phyloP scores from a whole-genome alignment of 2,113 vertebrate genomes.

The Ammodytes dubius region DNA sequence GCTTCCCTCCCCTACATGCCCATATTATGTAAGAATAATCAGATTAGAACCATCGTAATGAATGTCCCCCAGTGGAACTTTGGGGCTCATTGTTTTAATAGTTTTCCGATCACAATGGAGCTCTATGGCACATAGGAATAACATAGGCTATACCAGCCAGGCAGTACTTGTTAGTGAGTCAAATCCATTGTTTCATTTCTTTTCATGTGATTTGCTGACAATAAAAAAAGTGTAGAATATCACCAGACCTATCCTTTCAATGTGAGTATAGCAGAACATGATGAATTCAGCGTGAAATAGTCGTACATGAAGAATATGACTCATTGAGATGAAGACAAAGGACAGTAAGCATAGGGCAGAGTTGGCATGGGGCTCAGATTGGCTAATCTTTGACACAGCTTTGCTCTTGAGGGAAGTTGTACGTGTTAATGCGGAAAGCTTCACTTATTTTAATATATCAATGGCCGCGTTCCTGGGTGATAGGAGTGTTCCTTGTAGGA shows the following conservation, averaged over 20 bases:
- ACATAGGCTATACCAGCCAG: no score
- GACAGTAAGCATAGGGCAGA: conserved; percentile 61
- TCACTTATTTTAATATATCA: conserved; percentile 34
- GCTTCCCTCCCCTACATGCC: not conserved
- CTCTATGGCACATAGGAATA: no score
- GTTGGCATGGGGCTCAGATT: conserved; percentile 74
- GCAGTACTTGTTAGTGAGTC: not conserved
- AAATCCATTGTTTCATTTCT: not conserved
- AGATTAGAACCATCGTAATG: no score
- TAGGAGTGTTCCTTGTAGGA: conserved; percentile 19
- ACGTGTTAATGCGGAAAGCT: conserved; percentile 19
- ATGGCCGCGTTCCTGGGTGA: conserved; percentile 34
- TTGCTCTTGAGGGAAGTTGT: conserved; percentile 10
- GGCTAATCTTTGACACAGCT: conserved; percentile 55
- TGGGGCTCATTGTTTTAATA: not conserved
- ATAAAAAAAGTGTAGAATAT: conserved; percentile 17
- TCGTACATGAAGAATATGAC: conserved; percentile 41
- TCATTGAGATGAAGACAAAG: conserved; percentile 51
- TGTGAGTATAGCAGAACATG: conserved; percentile 25
- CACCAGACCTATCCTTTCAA: conserved; percentile 37
- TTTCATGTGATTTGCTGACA: conserved; percentile 31
- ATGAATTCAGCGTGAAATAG: conserved; percentile 36
- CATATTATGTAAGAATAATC: no score
- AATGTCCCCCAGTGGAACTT: not conserved
- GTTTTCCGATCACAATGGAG: not conserved